These are phyloP conservation scores for Hemicrepidius hirtus DNA, from an alignment of 2,888 invertebrate species.

Conservation along the genomic window DNA sequence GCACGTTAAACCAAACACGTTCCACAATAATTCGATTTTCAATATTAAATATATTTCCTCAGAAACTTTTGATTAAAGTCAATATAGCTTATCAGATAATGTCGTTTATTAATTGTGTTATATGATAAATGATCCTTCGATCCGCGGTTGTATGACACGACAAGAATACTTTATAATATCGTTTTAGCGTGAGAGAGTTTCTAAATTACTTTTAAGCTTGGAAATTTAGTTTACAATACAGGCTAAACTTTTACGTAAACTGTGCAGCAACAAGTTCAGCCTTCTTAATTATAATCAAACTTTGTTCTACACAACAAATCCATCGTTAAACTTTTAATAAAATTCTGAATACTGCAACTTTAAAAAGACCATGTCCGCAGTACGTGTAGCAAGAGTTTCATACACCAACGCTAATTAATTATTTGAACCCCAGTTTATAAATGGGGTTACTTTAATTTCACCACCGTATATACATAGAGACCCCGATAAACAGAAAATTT, in stretches of 20 bases:
- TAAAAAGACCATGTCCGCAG: background rate
- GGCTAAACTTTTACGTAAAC: constrained; percentile 15
- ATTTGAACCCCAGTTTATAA: no score
- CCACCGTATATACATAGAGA: no score
- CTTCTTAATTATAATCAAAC: constrained; percentile 29
- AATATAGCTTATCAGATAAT: constrained; percentile 12
- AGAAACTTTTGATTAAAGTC: constrained; percentile 25
- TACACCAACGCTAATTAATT: no score
- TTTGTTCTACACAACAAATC: constrained; percentile 25
- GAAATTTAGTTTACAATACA: background rate
- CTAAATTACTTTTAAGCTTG: background rate
- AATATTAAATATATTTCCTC: constrained; percentile 18
- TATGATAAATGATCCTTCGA: constrained; percentile 16
- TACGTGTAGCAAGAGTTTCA: no score
- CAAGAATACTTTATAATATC: background rate
- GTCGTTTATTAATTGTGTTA: constrained; percentile 18
- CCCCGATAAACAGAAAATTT: no score
- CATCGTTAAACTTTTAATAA: constrained; percentile 24
- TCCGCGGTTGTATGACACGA: background rate
- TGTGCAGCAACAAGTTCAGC: constrained; percentile 9
- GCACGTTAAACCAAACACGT: constrained; percentile 3
- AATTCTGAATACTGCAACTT: background rate
- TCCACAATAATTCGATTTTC: constrained; percentile 14
- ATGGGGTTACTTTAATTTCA: no score
- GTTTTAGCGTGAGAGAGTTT: background rate